Percentiles rank a stretch among this genome's conserved stretches.
phyloP scores from a whole-genome alignment of 2,797 vertebrate species.

The Sebastes variabilis region DNA sequence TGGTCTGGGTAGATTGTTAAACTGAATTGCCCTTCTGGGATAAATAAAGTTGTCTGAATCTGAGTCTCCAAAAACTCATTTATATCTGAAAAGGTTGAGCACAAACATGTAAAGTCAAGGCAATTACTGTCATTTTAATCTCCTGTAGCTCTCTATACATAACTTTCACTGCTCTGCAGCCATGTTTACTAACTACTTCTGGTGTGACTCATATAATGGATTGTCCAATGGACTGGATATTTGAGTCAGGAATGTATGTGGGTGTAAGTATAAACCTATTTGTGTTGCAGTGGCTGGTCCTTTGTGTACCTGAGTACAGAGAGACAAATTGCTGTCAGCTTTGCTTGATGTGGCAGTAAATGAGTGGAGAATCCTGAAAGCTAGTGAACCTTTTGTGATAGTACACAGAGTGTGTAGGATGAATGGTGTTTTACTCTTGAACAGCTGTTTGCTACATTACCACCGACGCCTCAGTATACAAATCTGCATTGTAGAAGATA shows the following conservation, averaged over 20 bases:
- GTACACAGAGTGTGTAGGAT: neutral
- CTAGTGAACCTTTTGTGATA: neutral
- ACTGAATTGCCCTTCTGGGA: no score
- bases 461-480: neutral
- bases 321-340: neutral
- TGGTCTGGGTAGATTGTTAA: no score
- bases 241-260: neutral
- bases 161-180: neutral
- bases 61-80: neutral
- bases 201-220: neutral
- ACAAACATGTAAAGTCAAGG: neutral
- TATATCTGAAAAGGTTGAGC: neutral
- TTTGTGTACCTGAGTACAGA: constrained; percentile 5
- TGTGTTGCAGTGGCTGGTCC: neutral
- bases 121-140: neutral
- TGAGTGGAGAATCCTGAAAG: neutral
- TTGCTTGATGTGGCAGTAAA: neutral
- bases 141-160: neutral
- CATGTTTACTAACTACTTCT: neutral
- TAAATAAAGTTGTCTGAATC: no score
- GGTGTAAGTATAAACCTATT: neutral
- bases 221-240: neutral
- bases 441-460: neutral
- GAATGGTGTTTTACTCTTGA: neutral
- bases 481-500: neutral